phyloP scores from a whole-genome alignment of 2,797 vertebrate genomes.

The Oophaga sylvatica region DNA sequence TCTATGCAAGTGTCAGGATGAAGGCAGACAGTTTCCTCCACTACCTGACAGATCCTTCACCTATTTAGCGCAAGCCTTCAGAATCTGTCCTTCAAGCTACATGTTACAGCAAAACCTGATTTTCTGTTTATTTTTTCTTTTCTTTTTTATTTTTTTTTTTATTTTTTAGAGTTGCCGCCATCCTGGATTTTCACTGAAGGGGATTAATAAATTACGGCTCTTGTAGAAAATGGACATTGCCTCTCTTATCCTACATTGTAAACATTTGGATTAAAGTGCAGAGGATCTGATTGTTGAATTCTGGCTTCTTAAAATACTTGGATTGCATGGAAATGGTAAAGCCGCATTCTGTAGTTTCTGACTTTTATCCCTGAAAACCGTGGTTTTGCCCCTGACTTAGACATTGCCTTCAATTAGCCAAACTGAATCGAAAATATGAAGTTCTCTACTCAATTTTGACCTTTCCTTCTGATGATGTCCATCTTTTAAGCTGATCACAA shows the following conservation, averaged over 20 bases:
- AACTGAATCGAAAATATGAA: too few relatives aligned
- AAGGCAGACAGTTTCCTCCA: slow-evolving; percentile 19
- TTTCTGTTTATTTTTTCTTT: slow-evolving; percentile 4
- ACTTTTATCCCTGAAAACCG: neutral
- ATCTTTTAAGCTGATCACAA: too few relatives aligned
- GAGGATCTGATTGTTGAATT: neutral
- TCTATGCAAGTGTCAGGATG: slow-evolving; percentile 12
- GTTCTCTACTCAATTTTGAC: too few relatives aligned
- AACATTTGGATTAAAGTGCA: too few relatives aligned
- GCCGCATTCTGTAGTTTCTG: too few relatives aligned
- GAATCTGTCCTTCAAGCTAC: slow-evolving; percentile 1
- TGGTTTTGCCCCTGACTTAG: neutral
- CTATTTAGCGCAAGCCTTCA: neutral
- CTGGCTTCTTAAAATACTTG: neutral
- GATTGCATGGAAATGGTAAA: neutral
- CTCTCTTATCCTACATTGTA: too few relatives aligned
- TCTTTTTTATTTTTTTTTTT: too few relatives aligned
- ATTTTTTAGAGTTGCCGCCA: neutral
- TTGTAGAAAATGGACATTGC: neutral
- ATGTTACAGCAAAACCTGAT: neutral
- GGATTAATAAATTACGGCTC: neutral
- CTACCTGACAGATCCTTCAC: slow-evolving; percentile 37
- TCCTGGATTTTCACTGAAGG: neutral
- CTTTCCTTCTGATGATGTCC: too few relatives aligned
- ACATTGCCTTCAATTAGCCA: too few relatives aligned